Evolutionary conservation across 2,888 invertebrate species (phyloP), one percentile per base, ranked within the genome.

Genomic region (Andrena marginata): DNA sequence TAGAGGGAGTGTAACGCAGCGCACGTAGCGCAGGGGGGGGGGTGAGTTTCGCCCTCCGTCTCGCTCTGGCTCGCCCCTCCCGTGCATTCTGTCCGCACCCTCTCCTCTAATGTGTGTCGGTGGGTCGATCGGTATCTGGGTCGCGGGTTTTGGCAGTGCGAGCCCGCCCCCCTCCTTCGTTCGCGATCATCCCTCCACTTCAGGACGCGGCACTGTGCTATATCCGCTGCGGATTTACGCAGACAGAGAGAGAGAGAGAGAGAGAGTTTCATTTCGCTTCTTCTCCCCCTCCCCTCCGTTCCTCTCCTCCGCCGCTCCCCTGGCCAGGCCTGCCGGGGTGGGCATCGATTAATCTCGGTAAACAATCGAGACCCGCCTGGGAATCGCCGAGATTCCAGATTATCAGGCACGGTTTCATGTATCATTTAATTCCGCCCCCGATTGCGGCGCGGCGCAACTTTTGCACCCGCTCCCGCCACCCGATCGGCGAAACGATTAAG

Each of bases 41-140:
- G 79, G 31, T 64, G 68, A 31, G 20, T 7, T 16, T 65, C 49
- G 64, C 65, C 26, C 63, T 49, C 60, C 26, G 35, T 74, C 79
- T 63, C 23, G 8, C 42, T 26, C 54, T 16, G 48, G 35, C 54
- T 4, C 51, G 23, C 49, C 49, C 59, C 26, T 51, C 70, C 62
- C 29, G 23, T 29, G 49, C 33, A 29, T 71, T 60, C 59, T 35
- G 42, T 68, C 23, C 67, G 54, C 76, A 48, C 71, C 60, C 35
- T 2, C 49, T 62, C 29, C 60, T 33, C 64, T 74, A 82, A 82
- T 90, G 87, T 89, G 91, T 91, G 91, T 91, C 89, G 91, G 92
- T 93, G 93, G 93, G 93, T 94, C 94, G 94, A 94, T 94, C 93
- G 91, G 93, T 93, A 94, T 94, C 94, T 94, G 91, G 94, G 94